Evolutionary conservation across 2,113 vertebrate species (phyloP).

Genomic region (Corythornis vintsioides): DNA sequence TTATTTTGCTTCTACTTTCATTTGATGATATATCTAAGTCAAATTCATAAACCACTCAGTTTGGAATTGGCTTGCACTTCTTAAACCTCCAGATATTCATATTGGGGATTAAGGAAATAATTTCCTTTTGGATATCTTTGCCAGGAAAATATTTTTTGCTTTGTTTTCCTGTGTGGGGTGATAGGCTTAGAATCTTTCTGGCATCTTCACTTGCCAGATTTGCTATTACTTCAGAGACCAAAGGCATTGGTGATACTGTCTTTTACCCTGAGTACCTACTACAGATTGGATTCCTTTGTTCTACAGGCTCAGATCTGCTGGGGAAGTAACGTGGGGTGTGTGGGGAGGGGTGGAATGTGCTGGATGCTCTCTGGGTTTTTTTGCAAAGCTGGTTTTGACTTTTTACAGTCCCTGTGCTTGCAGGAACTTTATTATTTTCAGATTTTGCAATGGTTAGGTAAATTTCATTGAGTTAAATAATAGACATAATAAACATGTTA

Average conservation of each 20-base stretch:
- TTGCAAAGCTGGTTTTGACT: neutral
- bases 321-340: neutral
- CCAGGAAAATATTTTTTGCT: neutral
- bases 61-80: neutral
- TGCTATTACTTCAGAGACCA: neutral
- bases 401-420: neutral
- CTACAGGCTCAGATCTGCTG: neutral
- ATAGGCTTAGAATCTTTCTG: neutral
- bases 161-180: neutral
- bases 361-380: neutral
- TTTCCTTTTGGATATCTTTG: neutral
- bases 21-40: neutral
- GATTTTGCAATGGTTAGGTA: neutral
- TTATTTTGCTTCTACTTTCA: neutral
- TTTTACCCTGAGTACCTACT: neutral
- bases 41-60: neutral
- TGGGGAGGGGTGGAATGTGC: neutral
- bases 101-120: neutral
- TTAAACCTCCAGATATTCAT: neutral
- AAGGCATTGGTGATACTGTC: neutral
- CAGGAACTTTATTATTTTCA: neutral
- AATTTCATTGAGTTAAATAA: neutral
- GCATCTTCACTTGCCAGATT: neutral
- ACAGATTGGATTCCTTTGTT: neutral
- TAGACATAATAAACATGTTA: neutral